Conservation (phyloP, 2,113 vertebrate species). For the Odontophorus gujanensis region DNA sequence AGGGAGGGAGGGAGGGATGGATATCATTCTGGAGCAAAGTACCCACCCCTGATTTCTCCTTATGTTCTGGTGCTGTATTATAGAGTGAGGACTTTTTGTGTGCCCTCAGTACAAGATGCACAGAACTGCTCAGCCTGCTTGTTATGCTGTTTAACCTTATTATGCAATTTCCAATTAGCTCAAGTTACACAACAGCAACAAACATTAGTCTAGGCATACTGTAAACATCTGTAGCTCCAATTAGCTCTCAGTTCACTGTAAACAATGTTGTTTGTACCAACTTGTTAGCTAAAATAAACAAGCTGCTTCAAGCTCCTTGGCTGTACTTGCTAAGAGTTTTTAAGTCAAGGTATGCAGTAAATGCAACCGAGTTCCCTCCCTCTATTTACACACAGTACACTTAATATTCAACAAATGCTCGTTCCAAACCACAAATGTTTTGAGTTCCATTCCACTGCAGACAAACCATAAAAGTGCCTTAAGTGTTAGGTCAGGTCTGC, state of each 20-base stretch:
- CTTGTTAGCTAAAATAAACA: conserved; percentile 34
- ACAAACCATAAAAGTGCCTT: not conserved
- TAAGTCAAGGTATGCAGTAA: not conserved
- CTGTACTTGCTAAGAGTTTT: not conserved
- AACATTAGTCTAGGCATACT: not conserved
- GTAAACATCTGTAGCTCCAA: not conserved
- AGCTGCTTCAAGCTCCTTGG: not conserved
- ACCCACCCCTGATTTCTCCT: not conserved
- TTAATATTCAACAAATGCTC: not conserved
- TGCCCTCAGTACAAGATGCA: not conserved
- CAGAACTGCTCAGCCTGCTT: not conserved
- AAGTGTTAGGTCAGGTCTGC: not conserved
- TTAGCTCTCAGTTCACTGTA: not conserved
- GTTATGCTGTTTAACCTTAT: not conserved
- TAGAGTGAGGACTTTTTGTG: rapidly evolving
- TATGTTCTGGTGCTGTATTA: not conserved
- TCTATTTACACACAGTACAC: not conserved
- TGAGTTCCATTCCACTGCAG: not conserved
- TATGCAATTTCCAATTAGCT: conserved; percentile 8
- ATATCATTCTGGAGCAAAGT: not conserved
- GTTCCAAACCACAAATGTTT: conserved; percentile 49
- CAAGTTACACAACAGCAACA: not conserved
- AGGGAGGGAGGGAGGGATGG: too few species aligned
- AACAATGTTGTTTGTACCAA: not conserved
- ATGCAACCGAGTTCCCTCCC: not conserved